phyloP scores from a whole-genome alignment of 2,113 vertebrate species.

The Sphyrna mokarran region DNA sequence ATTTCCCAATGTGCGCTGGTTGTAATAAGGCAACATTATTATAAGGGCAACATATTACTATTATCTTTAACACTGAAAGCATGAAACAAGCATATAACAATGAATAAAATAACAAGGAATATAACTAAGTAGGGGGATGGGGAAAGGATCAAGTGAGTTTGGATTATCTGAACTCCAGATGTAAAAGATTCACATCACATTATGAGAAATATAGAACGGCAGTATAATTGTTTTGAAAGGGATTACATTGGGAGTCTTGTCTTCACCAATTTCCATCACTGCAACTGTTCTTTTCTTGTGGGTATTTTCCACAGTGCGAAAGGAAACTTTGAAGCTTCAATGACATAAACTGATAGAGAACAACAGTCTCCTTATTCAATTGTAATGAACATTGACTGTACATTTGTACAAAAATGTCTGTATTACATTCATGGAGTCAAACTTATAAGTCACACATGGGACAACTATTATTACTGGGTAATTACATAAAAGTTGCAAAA shows the following conservation, averaged over 20 bases:
- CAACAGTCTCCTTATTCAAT: background rate
- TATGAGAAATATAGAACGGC: background rate
- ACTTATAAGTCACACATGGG: background rate
- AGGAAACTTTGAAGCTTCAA: background rate
- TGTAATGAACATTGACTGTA: background rate
- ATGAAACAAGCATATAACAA: background rate
- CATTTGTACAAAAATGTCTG: background rate
- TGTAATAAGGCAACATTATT: background rate
- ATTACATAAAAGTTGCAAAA: background rate
- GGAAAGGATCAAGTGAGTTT: background rate
- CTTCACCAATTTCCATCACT: background rate
- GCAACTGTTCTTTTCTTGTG: background rate
- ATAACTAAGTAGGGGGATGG: background rate
- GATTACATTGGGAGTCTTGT: background rate
- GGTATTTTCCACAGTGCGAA: background rate
- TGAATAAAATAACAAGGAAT: background rate
- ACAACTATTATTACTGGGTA: background rate
- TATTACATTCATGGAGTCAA: background rate
- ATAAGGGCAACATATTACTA: background rate
- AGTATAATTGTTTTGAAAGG: background rate
- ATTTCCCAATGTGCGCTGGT: background rate
- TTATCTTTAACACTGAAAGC: background rate
- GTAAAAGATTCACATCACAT: background rate
- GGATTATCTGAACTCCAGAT: background rate
- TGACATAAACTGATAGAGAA: background rate